Evolutionary conservation across 2,888 invertebrate genomes (phyloP).

Genomic region (Nephrotoma flavescens): DNA sequence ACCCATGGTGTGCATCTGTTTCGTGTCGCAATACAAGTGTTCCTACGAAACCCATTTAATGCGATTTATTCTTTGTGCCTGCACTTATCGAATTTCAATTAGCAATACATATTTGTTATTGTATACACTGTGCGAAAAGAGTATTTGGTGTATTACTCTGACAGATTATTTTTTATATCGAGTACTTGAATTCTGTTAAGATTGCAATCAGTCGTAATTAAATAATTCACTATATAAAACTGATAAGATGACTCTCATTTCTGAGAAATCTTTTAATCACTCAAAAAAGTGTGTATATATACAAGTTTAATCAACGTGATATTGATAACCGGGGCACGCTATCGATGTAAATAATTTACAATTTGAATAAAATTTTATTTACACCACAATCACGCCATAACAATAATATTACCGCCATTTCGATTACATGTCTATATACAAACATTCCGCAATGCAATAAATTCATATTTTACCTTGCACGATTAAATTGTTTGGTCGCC

Average conservation of each 20-base stretch:
- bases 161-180: too few species aligned
- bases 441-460: background rate
- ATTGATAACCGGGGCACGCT: background rate
- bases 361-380: background rate
- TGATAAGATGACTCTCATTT: background rate
- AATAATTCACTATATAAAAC: background rate
- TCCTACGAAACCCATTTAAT: too few species aligned
- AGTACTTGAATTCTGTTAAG: background rate
- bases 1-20: too few species aligned
- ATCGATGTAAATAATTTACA: background rate
- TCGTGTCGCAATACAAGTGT: too few species aligned
- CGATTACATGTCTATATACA: background rate
- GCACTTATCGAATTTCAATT: too few species aligned
- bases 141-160: too few species aligned
- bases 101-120: too few species aligned
- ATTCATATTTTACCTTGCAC: background rate
- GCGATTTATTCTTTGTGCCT: too few species aligned
- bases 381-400: too few species aligned
- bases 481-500: background rate
- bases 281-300: background rate
- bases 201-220: background rate
- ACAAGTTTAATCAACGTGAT: background rate
- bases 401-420: background rate
- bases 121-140: too few species aligned
- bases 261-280: background rate